Evolutionary conservation across 2,113 vertebrate species (phyloP).

Genomic region (Ochotona princeps): DNA sequence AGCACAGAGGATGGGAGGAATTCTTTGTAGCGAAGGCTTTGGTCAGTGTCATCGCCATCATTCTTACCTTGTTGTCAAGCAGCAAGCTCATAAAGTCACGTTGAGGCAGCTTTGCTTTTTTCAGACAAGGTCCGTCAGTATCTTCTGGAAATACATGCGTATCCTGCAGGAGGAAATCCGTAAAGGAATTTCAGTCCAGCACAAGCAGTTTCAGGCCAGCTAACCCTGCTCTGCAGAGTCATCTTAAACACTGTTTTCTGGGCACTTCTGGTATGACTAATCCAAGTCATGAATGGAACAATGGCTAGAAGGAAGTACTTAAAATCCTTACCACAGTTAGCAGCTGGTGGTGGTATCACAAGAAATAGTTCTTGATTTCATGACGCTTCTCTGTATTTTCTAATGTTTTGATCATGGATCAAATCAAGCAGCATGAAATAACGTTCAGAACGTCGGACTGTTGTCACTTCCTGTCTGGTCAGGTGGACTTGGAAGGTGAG

Average conservation of each 20-base stretch:
- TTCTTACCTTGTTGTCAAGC: background rate
- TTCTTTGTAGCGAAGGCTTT: background rate
- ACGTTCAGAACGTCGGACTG: background rate
- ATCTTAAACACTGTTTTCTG: background rate
- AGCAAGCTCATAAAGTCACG: background rate
- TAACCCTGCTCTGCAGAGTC: background rate
- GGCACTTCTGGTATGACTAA: background rate
- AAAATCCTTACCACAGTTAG: background rate
- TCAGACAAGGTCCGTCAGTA: background rate
- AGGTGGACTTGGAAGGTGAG: background rate
- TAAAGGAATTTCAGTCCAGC: background rate
- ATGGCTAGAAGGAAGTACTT: background rate
- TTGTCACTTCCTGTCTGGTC: background rate
- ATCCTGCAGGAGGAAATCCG: background rate
- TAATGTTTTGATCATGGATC: background rate
- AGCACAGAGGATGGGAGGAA: background rate
- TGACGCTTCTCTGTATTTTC: background rate
- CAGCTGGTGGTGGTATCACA: background rate
- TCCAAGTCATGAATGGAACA: background rate
- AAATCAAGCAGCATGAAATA: background rate
- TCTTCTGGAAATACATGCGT: background rate
- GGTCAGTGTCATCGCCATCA: background rate
- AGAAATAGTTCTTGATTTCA: slow-evolving; percentile 24
- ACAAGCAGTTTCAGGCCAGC: background rate
- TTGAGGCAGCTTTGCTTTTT: background rate